A percentile compares a stretch with the other conserved stretches of the same genome.
phyloP scores from a whole-genome alignment of 2,888 invertebrate genomes.

The Spisula solida region DNA sequence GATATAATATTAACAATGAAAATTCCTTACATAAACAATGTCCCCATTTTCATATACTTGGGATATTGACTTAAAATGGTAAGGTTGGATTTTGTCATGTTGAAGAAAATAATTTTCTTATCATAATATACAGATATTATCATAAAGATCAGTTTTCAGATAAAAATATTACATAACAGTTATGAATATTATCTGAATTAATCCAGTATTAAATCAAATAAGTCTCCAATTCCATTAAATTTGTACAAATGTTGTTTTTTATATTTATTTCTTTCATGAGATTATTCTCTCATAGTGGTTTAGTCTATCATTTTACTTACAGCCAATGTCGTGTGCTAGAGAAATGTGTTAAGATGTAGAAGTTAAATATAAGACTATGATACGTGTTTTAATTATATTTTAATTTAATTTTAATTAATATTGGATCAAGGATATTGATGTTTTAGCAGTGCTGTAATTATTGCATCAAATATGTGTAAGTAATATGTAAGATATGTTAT shows the following conservation, averaged over 20 bases:
- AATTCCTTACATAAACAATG: slow-evolving; percentile 46
- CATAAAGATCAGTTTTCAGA: slow-evolving; percentile 14
- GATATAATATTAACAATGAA: slow-evolving; percentile 56
- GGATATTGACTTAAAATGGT: slow-evolving; percentile 55
- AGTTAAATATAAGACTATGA: background rate
- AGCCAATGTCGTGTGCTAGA: background rate
- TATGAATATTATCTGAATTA: slow-evolving; percentile 57
- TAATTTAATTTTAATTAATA: no score
- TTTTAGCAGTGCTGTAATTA: no score
- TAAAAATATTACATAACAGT: slow-evolving; percentile 43
- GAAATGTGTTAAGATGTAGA: background rate
- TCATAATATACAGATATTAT: slow-evolving; percentile 40
- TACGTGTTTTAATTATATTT: no score
- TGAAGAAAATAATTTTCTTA: slow-evolving; percentile 52
- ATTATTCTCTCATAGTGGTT: background rate
- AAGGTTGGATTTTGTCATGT: slow-evolving; percentile 27
- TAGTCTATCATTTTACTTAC: background rate
- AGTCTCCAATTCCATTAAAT: slow-evolving; percentile 13
- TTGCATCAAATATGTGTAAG: background rate
- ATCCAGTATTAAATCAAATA: slow-evolving; percentile 32
- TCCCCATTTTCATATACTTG: slow-evolving; percentile 64
- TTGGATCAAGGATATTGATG: no score
- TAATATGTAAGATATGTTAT: background rate
- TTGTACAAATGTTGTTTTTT: slow-evolving; percentile 28
- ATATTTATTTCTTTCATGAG: background rate